These are phyloP conservation scores for Scortum barcoo DNA, from an alignment of 2,113 vertebrate genomes.

Conservation along the genomic window DNA sequence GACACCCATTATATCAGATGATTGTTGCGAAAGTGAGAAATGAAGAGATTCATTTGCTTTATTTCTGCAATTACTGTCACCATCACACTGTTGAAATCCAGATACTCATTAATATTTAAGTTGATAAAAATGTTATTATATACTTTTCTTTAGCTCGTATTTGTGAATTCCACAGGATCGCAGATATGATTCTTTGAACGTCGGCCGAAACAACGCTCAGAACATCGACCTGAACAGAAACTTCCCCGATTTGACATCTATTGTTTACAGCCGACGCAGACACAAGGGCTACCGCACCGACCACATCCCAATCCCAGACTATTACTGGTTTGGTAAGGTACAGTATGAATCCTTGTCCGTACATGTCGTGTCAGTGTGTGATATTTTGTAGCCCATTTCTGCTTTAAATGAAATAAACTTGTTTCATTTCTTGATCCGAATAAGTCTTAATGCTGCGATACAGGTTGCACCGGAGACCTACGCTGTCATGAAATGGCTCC, in stretches of 20 bases:
- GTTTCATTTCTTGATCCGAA: constrained; percentile 17
- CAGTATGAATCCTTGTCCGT: constrained; percentile 56
- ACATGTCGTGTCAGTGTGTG: constrained; percentile 7
- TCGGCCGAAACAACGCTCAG: constrained; percentile 92
- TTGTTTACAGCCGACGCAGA: constrained; percentile 86
- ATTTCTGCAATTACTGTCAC: background rate
- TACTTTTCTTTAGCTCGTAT: background rate
- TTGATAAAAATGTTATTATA: background rate
- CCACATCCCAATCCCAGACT: constrained; percentile 92
- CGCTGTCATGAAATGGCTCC: constrained; percentile 96
- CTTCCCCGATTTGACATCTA: constrained; percentile 93
- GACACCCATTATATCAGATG: too few relatives aligned
- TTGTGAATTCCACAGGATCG: constrained; percentile 69
- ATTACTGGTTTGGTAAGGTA: constrained; percentile 98
- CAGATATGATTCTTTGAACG: constrained; percentile 85
- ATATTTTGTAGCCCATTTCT: background rate
- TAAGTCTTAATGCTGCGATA: constrained; percentile 22
- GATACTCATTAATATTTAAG: background rate
- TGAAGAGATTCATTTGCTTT: too few relatives aligned
- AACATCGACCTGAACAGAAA: constrained; percentile 96
- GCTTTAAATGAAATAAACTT: background rate
- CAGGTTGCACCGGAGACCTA: constrained; percentile 97
- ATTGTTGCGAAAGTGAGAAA: too few relatives aligned
- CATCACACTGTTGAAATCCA: background rate
- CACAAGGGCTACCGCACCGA: constrained; percentile 83